Conservation (phyloP, 2,113 vertebrate genomes). For the Urocolius indicus region DNA sequence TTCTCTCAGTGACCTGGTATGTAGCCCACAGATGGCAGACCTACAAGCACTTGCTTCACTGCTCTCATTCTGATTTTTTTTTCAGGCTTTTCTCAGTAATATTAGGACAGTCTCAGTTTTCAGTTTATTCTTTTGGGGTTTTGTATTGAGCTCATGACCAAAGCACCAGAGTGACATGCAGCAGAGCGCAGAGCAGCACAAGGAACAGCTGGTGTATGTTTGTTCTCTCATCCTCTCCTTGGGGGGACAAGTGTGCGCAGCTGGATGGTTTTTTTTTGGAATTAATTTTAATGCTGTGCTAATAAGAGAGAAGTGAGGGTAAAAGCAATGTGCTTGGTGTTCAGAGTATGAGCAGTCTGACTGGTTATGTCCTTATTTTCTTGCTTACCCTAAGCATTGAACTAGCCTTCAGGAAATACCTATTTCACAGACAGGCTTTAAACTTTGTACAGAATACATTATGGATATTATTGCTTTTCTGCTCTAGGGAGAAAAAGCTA, state of each 20-base stretch:
- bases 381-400: not conserved
- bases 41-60: conserved; percentile 1
- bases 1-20: not conserved
- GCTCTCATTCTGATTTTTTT: not conserved
- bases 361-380: not conserved
- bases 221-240: not conserved
- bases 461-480: not conserved
- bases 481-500: not conserved
- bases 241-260: not conserved
- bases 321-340: not conserved
- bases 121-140: conserved; percentile 27
- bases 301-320: not conserved
- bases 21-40: not conserved
- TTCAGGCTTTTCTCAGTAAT: not conserved
- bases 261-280: conserved; percentile 13
- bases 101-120: conserved; percentile 1
- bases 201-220: conserved; percentile 37
- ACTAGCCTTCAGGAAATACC: not conserved
- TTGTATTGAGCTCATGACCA: conserved; percentile 9
- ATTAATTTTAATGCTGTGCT: conserved; percentile 42
- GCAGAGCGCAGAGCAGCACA: not conserved
- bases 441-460: not conserved
- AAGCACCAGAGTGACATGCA: not conserved
- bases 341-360: not conserved
- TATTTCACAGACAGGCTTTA: not conserved